Evolutionary conservation across 64 coral and sea anemone genomes (phyloP), one percentile per base, ranked within the genome.

Genomic region (Exaiptasia diaphana): DNA sequence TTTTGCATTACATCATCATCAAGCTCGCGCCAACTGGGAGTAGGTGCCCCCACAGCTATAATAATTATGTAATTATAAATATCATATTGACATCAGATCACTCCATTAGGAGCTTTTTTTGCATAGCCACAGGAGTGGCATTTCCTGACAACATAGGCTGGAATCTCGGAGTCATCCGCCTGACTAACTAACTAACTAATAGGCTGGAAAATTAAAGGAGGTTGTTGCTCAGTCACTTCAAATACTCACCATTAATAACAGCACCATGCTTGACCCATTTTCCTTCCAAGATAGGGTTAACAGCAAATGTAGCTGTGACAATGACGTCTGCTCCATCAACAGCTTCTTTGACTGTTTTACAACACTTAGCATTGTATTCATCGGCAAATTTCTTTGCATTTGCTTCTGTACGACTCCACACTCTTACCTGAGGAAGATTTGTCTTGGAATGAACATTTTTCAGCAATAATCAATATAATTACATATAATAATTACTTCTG

Each of bases 181-280:
- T n/a, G n/a, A n/a, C n/a, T n/a, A n/a, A n/a, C n/a, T n/a, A n/a
- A n/a, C n/a, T n/a, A n/a, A n/a, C n/a, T n/a, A n/a, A n/a, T n/a
- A n/a, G n/a, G n/a, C n/a, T n/a, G n/a, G n/a, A n/a, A n/a, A n/a
- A n/a, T n/a, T n/a, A n/a, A n/a, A n/a, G n/a, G n/a, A n/a, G n/a
- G n/a, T n/a, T n/a, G n/a, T n/a, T n/a, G n/a, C n/a, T n/a, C n/a
- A n/a, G 21, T 61, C 53, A 3, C 53, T 26, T 56, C 53, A n/a
- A 20, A 44, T 27, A 57, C 42, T 90, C 74, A 96, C 92, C 75
- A 27, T 89, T 85, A 21, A 96, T 71, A 24, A 90, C 42, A 41
- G 87, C 81, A 23, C 92, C 92, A 67, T 59, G 75, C 60, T 96
- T 96, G 64, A 96, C 81, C 92, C 86, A 96, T 37, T 96, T 89